A percentile compares a stretch with the other conserved stretches of the same genome.
These are phyloP conservation scores for Cheilinus undulatus DNA, from an alignment of 2,113 vertebrate species.

Conservation along the genomic window DNA sequence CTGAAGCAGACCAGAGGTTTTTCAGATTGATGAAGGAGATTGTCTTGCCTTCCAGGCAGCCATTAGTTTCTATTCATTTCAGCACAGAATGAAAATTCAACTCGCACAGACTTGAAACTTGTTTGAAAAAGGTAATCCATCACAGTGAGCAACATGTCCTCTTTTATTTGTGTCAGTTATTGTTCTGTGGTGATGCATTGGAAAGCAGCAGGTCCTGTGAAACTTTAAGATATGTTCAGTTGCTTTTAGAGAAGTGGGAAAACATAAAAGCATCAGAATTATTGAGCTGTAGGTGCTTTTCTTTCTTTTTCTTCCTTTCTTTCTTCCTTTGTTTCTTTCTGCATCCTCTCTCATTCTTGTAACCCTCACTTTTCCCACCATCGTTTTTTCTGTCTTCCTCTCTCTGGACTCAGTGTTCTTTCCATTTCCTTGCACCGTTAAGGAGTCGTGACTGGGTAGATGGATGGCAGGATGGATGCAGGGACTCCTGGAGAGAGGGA, in stretches of 20 bases:
- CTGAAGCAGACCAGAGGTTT: background rate
- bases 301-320: background rate
- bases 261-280: too few species aligned
- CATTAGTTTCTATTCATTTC: constrained; percentile 46
- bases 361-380: too few species aligned
- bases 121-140: constrained; percentile 40
- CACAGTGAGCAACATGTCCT: constrained; percentile 10
- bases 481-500: constrained; percentile 3
- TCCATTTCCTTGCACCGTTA: constrained; percentile 22
- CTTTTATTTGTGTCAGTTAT: constrained; percentile 24
- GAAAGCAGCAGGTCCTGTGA: background rate
- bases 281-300: too few species aligned
- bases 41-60: constrained; percentile 27
- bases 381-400: background rate
- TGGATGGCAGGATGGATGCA: constrained; percentile 12
- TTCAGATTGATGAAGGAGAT: constrained; percentile 32
- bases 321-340: background rate
- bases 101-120: constrained; percentile 8
- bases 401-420: constrained; percentile 6
- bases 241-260: constrained; percentile 13
- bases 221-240: constrained; percentile 18
- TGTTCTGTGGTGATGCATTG: constrained; percentile 7
- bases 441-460: constrained; percentile 69
- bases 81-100: constrained; percentile 42
- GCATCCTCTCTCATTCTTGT: background rate